A percentile compares a stretch with the other conserved stretches of the same genome.
Conservation (phyloP, 2,888 invertebrate genomes). For the Xestia xanthographa region DNA sequence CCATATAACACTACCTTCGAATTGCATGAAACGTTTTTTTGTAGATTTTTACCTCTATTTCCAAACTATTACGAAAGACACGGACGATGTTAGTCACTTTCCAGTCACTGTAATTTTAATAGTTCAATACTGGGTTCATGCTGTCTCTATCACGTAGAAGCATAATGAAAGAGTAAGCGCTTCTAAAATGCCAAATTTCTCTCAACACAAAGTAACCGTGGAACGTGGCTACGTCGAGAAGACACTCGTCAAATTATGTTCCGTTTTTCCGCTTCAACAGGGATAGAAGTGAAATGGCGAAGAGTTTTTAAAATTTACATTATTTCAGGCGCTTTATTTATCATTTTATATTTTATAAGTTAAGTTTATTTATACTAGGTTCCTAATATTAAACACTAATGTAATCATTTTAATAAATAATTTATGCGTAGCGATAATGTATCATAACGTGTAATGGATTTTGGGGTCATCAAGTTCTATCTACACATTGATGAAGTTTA, state of each 20-base stretch:
- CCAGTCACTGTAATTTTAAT: slow-evolving; percentile 41
- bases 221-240: slow-evolving; percentile 19
- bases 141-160: slow-evolving; percentile 24
- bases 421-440: not conserved
- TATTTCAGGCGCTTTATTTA: too few relatives aligned
- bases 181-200: slow-evolving; percentile 8
- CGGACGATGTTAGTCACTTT: slow-evolving; percentile 59
- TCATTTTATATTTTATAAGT: not conserved
- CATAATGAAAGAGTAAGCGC: not conserved
- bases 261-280: not conserved
- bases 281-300: not conserved
- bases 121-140: not conserved
- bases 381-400: not conserved
- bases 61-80: slow-evolving; percentile 77
- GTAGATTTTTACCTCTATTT: slow-evolving; percentile 71
- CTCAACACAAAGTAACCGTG: not conserved
- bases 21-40: slow-evolving; percentile 73
- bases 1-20: slow-evolving; percentile 80
- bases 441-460: not conserved
- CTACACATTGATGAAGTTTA: not conserved
- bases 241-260: slow-evolving; percentile 46
- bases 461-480: not conserved
- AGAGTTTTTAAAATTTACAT: not conserved
- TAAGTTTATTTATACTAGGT: not conserved
- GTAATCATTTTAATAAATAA: not conserved